Base-by-base conservation (phyloP, 2,888 invertebrate genomes). In the Chirona hameri region DNA sequence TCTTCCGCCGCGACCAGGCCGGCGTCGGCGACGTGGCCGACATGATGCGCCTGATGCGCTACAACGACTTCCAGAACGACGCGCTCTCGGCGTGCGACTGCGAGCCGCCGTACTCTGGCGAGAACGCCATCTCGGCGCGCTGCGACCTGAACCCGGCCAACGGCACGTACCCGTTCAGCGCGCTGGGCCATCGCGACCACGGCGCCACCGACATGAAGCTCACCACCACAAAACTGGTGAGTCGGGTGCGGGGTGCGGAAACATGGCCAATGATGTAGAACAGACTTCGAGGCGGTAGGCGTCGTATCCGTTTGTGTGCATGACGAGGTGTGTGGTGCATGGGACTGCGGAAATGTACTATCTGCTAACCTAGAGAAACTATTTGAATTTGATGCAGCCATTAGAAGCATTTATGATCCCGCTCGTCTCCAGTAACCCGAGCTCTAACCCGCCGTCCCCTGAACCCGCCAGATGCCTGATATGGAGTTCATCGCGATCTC, bases 131-230 rank as follows among this genome's bases (percentile, higher is more conserved):
- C 85, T 90, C 93, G 10, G 92, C 93, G 3, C 87, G 93, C 81
- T 91, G 91, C 87, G 94, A 94, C 88, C 90, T 94, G 85, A 94
- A 94, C 88, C 92, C 91, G 0, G 89, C 89, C 9, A 91, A 92
- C 85, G 93, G 94, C n/a, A 90, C 90, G 31, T 94, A 91, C 87
- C 93, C 93, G 27, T 92, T 93, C 87, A 89, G 89, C 48, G 91
- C 92, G 79, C 89, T 93, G 81, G 92, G 92, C 2, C 93, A 93
- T 88, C 90, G 93, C 85, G 90, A 90, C 85, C 92, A 92, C 88
- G 93, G 93, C 84, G 93, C 90, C 57, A 92, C 91, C 0, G 94
- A 94, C 87, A 91, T 91, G 87, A 94, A 93, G 89, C 89, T 92
- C 82, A 90, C 90, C 7, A 89, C 88, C 87, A 87, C 88, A 21